Percentiles rank a stretch among this genome's conserved stretches.
These are phyloP conservation scores for Sander vitreus DNA, from an alignment of 2,113 vertebrate genomes.

Conservation along the genomic window DNA sequence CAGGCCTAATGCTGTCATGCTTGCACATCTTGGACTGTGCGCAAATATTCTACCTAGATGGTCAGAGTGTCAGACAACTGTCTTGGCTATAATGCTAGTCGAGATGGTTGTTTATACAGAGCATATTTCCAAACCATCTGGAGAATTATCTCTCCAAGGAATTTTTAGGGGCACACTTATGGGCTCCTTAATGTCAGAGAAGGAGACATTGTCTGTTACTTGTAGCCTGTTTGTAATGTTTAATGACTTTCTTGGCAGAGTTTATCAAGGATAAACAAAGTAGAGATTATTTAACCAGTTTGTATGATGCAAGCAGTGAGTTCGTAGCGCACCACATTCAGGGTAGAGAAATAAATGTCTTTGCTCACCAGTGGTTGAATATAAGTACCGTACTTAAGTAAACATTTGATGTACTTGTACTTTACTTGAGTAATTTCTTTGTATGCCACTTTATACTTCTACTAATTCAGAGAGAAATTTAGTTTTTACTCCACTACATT, in stretches of 20 bases:
- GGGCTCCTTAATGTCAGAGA: conserved; percentile 25
- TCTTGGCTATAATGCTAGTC: conserved; percentile 47
- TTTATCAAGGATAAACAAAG: not conserved
- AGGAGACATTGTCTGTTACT: conserved; percentile 16
- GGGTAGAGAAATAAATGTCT: not conserved
- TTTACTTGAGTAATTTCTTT: not conserved
- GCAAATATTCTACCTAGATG: conserved; percentile 83
- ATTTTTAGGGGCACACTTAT: conserved; percentile 46
- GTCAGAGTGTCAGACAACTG: conserved; percentile 61
- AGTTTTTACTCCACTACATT: not conserved
- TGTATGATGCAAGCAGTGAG: not conserved
- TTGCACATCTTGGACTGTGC: conserved; percentile 73
- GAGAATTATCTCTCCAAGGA: conserved; percentile 62
- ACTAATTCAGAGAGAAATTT: not conserved
- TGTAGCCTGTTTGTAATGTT: conserved; percentile 3
- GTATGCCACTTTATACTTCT: not conserved
- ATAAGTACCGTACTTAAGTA: not conserved
- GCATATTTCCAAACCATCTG: conserved; percentile 77
- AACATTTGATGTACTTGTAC: not conserved
- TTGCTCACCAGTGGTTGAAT: not conserved
- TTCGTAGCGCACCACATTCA: not conserved
- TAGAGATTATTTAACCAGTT: not conserved
- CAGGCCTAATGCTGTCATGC: conserved; percentile 27
- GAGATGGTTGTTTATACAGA: conserved; percentile 75
- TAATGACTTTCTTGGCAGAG: conserved; percentile 13